Evolutionary conservation across 2,113 vertebrate genomes (phyloP), one percentile per base, ranked within the genome.

Genomic region (Uropsilus gracilis): DNA sequence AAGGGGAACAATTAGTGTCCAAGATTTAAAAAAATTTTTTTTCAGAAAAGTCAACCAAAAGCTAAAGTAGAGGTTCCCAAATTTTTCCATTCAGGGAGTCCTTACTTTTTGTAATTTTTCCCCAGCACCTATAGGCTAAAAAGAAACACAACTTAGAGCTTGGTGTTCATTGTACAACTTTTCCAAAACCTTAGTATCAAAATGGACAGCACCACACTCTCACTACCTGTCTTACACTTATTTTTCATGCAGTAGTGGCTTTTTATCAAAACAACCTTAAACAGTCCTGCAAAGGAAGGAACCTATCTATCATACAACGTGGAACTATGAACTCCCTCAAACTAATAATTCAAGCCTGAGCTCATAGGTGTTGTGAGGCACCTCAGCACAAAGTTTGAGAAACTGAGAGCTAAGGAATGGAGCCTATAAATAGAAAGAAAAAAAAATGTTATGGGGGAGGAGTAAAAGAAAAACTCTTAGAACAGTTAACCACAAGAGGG

Each of bases 401-500:
- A 95, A 94, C 82, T 53, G 32, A 80, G 37, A 95, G 55, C 50
- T 73, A 86, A 93, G 39, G 13, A n/a, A 71, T 68, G 59, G 26
- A 9, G 13, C 26, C n/a, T 84, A 55, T 55, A 55, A 20, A 55
- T 17, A 55, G 53, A 63, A 89, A 93, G 80, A 53, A 28, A 81
- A 32, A 46, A 6, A 37, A 50, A 50, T 10, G 0, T 22, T 63
- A 72, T 1, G 14, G 48, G 66, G 48, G 42, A 85, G 78, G 37
- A 89, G 86, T 64, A 55, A 83, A 91, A 80, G 42, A 73, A 86
- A 86, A 91, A 28, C 66, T 66, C 80, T 91, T 87, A 72, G 37
- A 13, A 61, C 9, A 16, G n/a, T 57, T 44, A 80, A 78, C 97
- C 97, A 96, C 95, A 85, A 87, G 97, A 85, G 95, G 96, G 97